phyloP scores from a whole-genome alignment of 2,797 vertebrate species.

The Coilia nasus region DNA sequence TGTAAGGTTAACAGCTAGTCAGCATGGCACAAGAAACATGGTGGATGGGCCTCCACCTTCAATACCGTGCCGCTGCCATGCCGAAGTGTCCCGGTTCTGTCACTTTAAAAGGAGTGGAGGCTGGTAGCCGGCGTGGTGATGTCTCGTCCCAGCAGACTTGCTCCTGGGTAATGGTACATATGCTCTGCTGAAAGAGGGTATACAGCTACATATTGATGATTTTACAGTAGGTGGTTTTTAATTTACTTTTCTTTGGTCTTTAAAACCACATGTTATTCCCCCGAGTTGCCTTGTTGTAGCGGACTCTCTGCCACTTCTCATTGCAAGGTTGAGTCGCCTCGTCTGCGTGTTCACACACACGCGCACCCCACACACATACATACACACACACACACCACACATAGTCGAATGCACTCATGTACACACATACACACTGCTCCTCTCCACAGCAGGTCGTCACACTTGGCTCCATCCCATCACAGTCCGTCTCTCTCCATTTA shows the following conservation, averaged over 20 bases:
- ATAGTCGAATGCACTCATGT: background rate
- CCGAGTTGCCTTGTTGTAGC: constrained; percentile 55
- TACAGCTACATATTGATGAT: constrained; percentile 60
- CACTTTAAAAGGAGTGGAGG: constrained; percentile 27
- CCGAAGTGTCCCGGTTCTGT: background rate
- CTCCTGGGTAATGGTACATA: constrained; percentile 55
- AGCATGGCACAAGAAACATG: background rate
- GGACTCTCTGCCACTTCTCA: constrained; percentile 51
- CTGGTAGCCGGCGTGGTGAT: constrained; percentile 33
- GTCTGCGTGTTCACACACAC: constrained; percentile 26
- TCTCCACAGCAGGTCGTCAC: constrained; percentile 52
- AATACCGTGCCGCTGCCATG: background rate
- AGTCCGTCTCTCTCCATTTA: constrained; percentile 44
- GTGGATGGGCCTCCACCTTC: background rate
- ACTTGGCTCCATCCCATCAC: constrained; percentile 51
- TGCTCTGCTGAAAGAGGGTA: constrained; percentile 50
- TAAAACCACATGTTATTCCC: constrained; percentile 56
- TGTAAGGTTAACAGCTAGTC: background rate
- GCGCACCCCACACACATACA: constrained; percentile 28
- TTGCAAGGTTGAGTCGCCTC: constrained; percentile 55
- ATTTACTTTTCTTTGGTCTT: constrained; percentile 62
- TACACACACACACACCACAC: constrained; percentile 19
- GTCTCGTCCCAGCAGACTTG: constrained; percentile 49
- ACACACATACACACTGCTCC: constrained; percentile 30
- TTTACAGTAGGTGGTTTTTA: constrained; percentile 66